phyloP scores from a whole-genome alignment of 2,797 vertebrate genomes.

The Microctenopoma stevenorrisi region DNA sequence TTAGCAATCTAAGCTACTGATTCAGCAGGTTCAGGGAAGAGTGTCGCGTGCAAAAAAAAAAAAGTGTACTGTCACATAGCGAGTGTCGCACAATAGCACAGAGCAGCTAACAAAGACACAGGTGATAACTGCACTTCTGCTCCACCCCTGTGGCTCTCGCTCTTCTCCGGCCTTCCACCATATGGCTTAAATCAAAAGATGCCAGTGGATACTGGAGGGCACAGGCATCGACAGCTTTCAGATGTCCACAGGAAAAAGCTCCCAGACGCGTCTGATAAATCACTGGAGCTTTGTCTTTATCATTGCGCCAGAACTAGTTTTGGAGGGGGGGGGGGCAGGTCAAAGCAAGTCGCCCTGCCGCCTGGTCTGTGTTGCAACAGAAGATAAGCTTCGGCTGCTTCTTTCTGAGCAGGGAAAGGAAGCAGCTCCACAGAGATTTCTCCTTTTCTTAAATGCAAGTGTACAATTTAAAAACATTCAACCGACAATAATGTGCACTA shows the following conservation, averaged over 20 bases:
- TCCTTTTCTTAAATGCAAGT: not conserved
- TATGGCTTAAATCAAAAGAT: conserved; percentile 52
- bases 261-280: conserved; percentile 54
- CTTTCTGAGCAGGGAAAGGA: conserved; percentile 27
- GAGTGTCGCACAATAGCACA: not conserved
- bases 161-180: conserved; percentile 4
- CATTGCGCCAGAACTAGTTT: conserved; percentile 40
- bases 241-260: conserved; percentile 24
- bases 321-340: conserved; percentile 18
- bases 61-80: not conserved
- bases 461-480: not conserved
- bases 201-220: conserved; percentile 36
- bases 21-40: not conserved
- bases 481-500: too few species aligned
- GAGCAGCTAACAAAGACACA: conserved; percentile 15
- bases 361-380: conserved; percentile 43
- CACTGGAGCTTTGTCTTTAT: conserved; percentile 52
- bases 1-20: conserved; percentile 1
- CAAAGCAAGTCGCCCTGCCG: conserved; percentile 37
- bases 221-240: conserved; percentile 44
- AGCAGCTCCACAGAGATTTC: not conserved
- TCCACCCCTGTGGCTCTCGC: not conserved
- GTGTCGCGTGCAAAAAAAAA: not conserved
- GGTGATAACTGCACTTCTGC: conserved; percentile 22
- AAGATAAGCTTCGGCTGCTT: conserved; percentile 50